A percentile compares a stretch with the other conserved stretches of the same genome.
Evolutionary conservation across 2,113 vertebrate genomes (phyloP).

Genomic region (Tyto alba): DNA sequence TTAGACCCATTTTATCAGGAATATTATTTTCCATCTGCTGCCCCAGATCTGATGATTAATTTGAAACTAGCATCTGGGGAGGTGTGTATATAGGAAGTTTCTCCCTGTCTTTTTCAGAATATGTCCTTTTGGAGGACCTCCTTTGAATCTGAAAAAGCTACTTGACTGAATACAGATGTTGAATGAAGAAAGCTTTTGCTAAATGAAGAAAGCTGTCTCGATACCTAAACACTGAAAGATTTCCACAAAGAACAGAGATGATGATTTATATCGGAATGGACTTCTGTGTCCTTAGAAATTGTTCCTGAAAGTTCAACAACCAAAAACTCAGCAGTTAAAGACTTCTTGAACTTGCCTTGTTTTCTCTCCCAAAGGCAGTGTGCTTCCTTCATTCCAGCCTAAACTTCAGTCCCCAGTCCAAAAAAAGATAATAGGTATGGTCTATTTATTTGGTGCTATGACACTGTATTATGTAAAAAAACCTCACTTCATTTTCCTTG

Average conservation of each 20-base stretch:
- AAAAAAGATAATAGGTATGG: not conserved
- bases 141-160: not conserved
- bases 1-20: constrained; percentile 2
- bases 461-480: not conserved
- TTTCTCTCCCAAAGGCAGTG: not conserved
- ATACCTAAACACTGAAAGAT: not conserved
- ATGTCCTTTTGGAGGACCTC: not conserved
- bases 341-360: not conserved
- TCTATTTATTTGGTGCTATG: not conserved
- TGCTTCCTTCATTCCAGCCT: not conserved
- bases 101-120: not conserved
- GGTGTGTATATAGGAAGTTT: not conserved
- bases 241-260: not conserved
- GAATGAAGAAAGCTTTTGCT: not conserved
- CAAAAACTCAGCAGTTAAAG: not conserved
- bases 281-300: not conserved
- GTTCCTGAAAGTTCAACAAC: not conserved
- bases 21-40: constrained; percentile 20
- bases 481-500: not conserved
- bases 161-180: not conserved
- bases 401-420: not conserved
- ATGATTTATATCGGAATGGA: not conserved
- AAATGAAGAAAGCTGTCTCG: not conserved
- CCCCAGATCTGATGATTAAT: constrained; percentile 26
- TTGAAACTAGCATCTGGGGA: constrained; percentile 7